phyloP scores from a whole-genome alignment of 2,113 vertebrate species.

The Alethe diademata region DNA sequence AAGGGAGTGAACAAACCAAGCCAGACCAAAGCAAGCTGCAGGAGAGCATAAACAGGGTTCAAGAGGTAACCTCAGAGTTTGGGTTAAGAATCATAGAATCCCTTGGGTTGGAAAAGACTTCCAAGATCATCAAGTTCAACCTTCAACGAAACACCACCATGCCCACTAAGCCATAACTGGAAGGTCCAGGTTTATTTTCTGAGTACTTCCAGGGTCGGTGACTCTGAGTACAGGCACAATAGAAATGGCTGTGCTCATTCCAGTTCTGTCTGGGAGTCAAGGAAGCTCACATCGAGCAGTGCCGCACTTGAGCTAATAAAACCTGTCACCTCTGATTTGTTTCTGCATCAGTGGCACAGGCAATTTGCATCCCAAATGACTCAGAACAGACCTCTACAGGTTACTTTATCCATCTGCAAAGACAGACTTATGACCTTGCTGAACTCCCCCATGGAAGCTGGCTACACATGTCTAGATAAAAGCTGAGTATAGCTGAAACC shows the following conservation, averaged over 20 bases:
- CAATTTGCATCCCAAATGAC: background rate
- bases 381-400: background rate
- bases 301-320: background rate
- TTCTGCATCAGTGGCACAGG: background rate
- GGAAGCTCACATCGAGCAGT: background rate
- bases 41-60: background rate
- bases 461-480: background rate
- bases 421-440: background rate
- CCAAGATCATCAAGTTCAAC: background rate
- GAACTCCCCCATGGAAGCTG: background rate
- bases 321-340: background rate
- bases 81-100: background rate
- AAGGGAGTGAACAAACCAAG: background rate
- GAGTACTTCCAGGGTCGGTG: background rate
- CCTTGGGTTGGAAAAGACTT: background rate
- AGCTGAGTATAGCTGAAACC: background rate
- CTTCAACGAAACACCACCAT: background rate
- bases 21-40: background rate
- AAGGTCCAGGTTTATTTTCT: background rate
- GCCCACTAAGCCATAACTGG: rapidly evolving
- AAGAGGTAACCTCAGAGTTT: background rate
- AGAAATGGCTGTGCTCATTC: background rate
- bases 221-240: background rate
- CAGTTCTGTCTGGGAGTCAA: rapidly evolving
- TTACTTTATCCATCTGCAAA: background rate